Evolutionary conservation across 2,113 vertebrate species (phyloP).

Genomic region (Mungos mungo): DNA sequence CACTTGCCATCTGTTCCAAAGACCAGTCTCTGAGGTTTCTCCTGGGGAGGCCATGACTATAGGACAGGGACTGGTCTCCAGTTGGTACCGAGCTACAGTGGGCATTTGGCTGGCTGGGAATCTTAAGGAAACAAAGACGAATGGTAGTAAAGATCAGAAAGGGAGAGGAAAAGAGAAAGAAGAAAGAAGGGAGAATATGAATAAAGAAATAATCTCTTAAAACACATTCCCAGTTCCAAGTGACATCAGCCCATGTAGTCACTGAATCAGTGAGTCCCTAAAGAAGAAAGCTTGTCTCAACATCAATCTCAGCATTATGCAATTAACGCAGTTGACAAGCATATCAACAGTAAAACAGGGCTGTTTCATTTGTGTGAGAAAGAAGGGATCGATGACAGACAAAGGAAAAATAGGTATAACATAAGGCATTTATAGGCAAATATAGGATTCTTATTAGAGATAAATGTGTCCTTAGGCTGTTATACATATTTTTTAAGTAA

Average conservation of each 20-base stretch:
- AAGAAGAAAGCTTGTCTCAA: not conserved
- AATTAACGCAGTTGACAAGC: not conserved
- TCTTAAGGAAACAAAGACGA: conserved; percentile 63
- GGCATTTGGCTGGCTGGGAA: conserved; percentile 51
- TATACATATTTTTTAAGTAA: not conserved
- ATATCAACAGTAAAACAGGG: not conserved
- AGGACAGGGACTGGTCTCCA: conserved; percentile 81
- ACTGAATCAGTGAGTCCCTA: not conserved
- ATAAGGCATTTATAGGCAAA: not conserved
- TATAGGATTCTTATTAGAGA: not conserved
- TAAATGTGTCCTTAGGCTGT: not conserved
- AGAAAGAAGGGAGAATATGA: not conserved
- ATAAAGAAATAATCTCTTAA: not conserved
- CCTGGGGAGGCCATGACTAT: conserved; percentile 74
- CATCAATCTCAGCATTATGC: not conserved
- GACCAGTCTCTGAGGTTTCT: conserved; percentile 27
- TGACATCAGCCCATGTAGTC: not conserved
- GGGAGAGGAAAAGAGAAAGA: not conserved
- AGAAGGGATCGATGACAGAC: not conserved
- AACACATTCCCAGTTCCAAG: not conserved
- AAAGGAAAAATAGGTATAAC: not conserved
- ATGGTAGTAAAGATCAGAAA: not conserved
- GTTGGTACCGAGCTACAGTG: conserved; percentile 81
- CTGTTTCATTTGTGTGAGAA: not conserved
- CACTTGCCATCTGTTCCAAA: conserved; percentile 31